phyloP scores from a whole-genome alignment of 2,888 invertebrate genomes.

The Proisotoma minuta region DNA sequence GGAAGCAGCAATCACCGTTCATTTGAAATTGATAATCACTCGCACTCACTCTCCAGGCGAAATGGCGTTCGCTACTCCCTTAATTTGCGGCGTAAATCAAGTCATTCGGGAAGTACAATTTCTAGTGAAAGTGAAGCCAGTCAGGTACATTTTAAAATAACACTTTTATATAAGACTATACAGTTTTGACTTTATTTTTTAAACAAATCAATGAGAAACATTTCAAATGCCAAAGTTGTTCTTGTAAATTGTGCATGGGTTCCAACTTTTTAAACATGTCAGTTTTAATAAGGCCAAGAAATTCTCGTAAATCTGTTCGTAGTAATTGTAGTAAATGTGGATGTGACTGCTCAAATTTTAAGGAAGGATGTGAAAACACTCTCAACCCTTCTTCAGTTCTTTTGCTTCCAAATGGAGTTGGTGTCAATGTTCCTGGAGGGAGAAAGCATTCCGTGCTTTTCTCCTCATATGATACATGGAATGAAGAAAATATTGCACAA shows the following conservation, averaged over 20 bases:
- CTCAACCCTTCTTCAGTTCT: constrained; percentile 24
- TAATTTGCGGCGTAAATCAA: not conserved
- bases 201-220: too few species aligned
- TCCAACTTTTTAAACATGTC: not conserved
- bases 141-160: too few species aligned
- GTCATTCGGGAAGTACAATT: constrained; percentile 23
- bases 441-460: constrained; percentile 41
- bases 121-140: constrained; percentile 43
- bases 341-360: not conserved
- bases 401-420: constrained; percentile 4
- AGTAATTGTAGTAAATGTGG: not conserved
- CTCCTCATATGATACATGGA: constrained; percentile 36
- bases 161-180: too few species aligned
- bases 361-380: constrained; percentile 30
- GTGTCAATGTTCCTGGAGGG: constrained; percentile 8
- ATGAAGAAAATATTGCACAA: constrained; percentile 32
- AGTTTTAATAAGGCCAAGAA: not conserved
- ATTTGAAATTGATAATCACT: not conserved
- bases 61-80: constrained; percentile 11
- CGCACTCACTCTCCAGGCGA: constrained; percentile 3
- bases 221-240: too few species aligned
- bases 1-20: not conserved
- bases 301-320: not conserved
- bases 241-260: too few species aligned
- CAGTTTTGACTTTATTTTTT: too few species aligned